A percentile compares a stretch with the other conserved stretches of the same genome.
Conservation (phyloP, 2,797 vertebrate genomes). For the Merluccius polli region DNA sequence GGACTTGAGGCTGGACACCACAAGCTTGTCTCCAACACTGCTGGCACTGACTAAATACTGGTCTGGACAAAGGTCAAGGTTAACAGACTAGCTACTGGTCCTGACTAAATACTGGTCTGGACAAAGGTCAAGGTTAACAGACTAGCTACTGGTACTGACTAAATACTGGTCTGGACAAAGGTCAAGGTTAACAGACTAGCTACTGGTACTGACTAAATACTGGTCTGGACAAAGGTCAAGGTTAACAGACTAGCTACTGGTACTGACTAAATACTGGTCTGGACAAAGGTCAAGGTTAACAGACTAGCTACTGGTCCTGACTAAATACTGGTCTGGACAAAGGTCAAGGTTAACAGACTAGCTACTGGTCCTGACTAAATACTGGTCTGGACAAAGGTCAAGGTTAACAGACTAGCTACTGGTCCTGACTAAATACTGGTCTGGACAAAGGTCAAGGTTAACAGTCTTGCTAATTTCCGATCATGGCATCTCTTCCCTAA, state of each 20-base stretch:
- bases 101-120: conserved; percentile 91
- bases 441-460: conserved; percentile 73
- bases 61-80: conserved; percentile 77
- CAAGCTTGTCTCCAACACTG: conserved; percentile 89
- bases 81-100: conserved; percentile 74
- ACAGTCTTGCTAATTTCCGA: too few relatives aligned
- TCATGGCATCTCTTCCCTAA: too few relatives aligned
- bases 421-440: conserved; percentile 90
- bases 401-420: conserved; percentile 71
- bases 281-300: conserved; percentile 62
- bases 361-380: conserved; percentile 77
- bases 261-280: conserved; percentile 92
- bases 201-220: too few relatives aligned
- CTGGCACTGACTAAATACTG: conserved; percentile 91
- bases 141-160: conserved; percentile 77
- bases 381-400: too few relatives aligned
- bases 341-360: conserved; percentile 65
- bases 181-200: conserved; percentile 65
- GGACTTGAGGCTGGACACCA: conserved; percentile 87
- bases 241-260: too few relatives aligned
- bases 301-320: conserved; percentile 81
- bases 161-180: too few relatives aligned
- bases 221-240: conserved; percentile 80
- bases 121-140: conserved; percentile 61
- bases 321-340: conserved; percentile 86